Evolutionary conservation across 2,888 invertebrate genomes (phyloP).

Genomic region (Acrobasis suavella): DNA sequence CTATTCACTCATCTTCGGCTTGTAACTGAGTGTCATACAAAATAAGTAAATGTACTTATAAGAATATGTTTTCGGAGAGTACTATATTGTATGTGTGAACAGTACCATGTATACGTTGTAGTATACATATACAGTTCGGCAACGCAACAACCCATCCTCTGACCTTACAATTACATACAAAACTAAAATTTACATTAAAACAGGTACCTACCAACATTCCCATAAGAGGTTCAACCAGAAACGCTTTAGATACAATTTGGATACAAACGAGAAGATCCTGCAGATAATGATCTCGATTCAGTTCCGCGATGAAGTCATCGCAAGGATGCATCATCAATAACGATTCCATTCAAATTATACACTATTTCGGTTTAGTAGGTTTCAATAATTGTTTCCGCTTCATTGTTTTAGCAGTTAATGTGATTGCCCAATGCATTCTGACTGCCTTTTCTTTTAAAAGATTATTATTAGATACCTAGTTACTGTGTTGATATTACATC

Average conservation of each 20-base stretch:
- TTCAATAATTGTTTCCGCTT: constrained; percentile 17
- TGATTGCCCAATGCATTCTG: background rate
- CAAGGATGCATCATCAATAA: constrained; percentile 33
- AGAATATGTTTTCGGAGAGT: no score
- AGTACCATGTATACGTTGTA: background rate
- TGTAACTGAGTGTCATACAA: no score
- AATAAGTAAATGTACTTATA: no score
- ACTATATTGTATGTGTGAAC: no score
- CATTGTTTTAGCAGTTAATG: constrained; percentile 10
- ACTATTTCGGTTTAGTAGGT: constrained; percentile 7
- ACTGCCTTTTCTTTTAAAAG: background rate
- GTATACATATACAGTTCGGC: background rate
- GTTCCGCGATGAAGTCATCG: constrained; percentile 63
- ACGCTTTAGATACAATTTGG: constrained; percentile 41
- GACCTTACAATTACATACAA: constrained; percentile 4
- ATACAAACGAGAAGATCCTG: constrained; percentile 45
- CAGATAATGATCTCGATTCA: constrained; percentile 55
- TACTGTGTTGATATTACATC: background rate
- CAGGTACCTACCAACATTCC: background rate
- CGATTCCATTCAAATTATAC: constrained; percentile 11
- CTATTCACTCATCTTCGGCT: no score
- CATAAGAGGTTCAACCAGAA: constrained; percentile 25
- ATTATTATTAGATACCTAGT: background rate
- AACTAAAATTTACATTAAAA: background rate
- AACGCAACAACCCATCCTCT: background rate